Conservation (phyloP, 2,888 invertebrate genomes). For the Augochlorella aurata region DNA sequence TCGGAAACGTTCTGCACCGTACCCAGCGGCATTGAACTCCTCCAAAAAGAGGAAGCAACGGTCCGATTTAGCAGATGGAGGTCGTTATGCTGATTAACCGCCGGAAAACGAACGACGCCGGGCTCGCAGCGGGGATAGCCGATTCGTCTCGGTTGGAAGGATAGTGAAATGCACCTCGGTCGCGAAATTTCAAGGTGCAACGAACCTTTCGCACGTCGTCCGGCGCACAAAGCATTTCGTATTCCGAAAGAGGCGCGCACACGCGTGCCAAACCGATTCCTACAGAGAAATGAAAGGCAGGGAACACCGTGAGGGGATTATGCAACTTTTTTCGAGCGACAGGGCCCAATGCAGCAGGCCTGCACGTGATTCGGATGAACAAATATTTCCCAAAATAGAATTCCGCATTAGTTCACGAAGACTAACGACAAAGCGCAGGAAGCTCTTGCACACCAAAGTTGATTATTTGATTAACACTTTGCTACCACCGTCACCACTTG, state of each 20-base stretch:
- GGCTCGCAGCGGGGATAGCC: not conserved
- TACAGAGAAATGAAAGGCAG: conserved; percentile 58
- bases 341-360: conserved; percentile 36
- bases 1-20: not conserved
- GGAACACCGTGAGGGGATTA: conserved; percentile 36
- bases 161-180: conserved; percentile 53
- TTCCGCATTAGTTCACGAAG: not conserved
- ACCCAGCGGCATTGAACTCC: not conserved
- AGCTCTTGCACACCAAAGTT: too few species aligned
- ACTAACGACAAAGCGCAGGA: too few species aligned
- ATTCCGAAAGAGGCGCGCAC: conserved; percentile 42
- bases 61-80: not conserved
- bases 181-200: conserved; percentile 59
- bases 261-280: conserved; percentile 49
- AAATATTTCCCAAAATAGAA: not conserved
- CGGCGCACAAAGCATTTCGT: conserved; percentile 25
- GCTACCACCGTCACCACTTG: too few species aligned
- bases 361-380: not conserved
- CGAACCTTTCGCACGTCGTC: conserved; percentile 37
- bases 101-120: not conserved
- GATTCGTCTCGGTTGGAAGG: conserved; percentile 12
- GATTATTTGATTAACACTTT: too few species aligned
- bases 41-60: conserved; percentile 1
- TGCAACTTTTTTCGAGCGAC: conserved; percentile 57
- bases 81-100: not conserved